Conservation (phyloP, 2,888 invertebrate genomes). For the Eubasilissa splendida region DNA sequence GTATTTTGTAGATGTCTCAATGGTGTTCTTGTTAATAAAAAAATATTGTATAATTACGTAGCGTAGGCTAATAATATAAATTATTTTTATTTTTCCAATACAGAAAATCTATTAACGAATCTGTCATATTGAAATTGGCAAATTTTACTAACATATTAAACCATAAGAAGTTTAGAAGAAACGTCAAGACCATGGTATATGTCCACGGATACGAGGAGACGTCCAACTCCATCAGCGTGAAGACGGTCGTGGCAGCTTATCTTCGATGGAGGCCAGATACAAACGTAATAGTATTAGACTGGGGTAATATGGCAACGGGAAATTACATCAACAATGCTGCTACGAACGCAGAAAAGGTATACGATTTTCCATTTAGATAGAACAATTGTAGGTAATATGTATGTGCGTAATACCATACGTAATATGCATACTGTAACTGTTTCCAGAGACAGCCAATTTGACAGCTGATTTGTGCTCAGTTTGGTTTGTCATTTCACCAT, state of each 20-base stretch:
- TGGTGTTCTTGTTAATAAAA: no score
- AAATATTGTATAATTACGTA: no score
- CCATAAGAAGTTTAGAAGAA: slow-evolving; percentile 17
- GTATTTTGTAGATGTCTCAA: no score
- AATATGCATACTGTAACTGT: no score
- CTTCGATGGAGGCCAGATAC: slow-evolving; percentile 62
- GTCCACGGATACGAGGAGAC: slow-evolving; percentile 68
- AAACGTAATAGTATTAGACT: slow-evolving; percentile 68
- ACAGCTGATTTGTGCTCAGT: no score
- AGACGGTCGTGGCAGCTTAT: slow-evolving; percentile 64
- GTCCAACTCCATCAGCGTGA: slow-evolving; percentile 63
- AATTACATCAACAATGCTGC: slow-evolving; percentile 63
- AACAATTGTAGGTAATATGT: no score
- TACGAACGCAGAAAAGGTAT: slow-evolving; percentile 62
- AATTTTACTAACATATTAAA: slow-evolving; percentile 32
- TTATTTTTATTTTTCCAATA: not conserved
- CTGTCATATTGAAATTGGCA: slow-evolving; percentile 30
- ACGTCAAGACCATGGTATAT: slow-evolving; percentile 63
- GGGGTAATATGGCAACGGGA: slow-evolving; percentile 66
- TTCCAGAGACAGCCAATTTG: no score
- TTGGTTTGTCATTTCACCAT: no score
- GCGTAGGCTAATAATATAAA: no score
- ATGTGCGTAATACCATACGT: no score
- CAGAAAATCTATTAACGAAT: slow-evolving; percentile 42
- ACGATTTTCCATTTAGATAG: no score